A percentile compares a stretch with the other conserved stretches of the same genome.
phyloP scores from a whole-genome alignment of 2,113 vertebrate species.

The Ciconia boyciana region DNA sequence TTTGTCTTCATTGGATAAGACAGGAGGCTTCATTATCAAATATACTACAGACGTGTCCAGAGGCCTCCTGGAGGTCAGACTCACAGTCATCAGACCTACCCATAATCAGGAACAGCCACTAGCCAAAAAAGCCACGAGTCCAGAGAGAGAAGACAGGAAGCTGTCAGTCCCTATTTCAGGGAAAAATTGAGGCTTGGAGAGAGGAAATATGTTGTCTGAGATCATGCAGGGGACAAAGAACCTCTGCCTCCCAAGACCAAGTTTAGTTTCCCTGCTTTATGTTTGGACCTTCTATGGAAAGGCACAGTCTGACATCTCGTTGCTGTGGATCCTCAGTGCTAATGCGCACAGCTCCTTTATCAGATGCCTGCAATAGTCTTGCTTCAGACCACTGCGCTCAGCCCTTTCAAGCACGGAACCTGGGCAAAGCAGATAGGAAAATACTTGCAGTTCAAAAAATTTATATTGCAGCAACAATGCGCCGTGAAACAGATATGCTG shows the following conservation, averaged over 20 bases:
- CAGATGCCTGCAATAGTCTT: not conserved
- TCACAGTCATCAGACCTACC: not conserved
- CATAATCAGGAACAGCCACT: slow-evolving; percentile 1
- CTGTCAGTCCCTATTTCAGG: not conserved
- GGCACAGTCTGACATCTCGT: not conserved
- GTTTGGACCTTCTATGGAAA: not conserved
- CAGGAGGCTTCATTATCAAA: slow-evolving; percentile 52
- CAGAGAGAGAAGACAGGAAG: slow-evolving; percentile 6
- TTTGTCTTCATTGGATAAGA: slow-evolving; percentile 36
- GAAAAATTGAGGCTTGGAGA: not conserved
- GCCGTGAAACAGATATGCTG: not conserved
- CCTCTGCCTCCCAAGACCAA: not conserved
- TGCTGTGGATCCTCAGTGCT: not conserved
- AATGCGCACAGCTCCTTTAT: not conserved
- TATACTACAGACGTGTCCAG: slow-evolving; percentile 29
- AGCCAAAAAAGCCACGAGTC: not conserved
- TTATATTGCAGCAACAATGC: not conserved
- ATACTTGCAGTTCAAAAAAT: not conserved
- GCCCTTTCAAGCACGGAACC: not conserved
- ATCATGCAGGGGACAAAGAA: not conserved
- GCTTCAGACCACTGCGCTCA: not conserved
- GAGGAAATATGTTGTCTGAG: not conserved
- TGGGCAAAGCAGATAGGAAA: not conserved
- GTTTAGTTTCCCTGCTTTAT: not conserved
- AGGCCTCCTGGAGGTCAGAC: slow-evolving; percentile 34